A percentile compares a stretch with the other conserved stretches of the same genome.
Evolutionary conservation across 2,113 vertebrate genomes (phyloP).

Genomic region (Ptyas mucosa): DNA sequence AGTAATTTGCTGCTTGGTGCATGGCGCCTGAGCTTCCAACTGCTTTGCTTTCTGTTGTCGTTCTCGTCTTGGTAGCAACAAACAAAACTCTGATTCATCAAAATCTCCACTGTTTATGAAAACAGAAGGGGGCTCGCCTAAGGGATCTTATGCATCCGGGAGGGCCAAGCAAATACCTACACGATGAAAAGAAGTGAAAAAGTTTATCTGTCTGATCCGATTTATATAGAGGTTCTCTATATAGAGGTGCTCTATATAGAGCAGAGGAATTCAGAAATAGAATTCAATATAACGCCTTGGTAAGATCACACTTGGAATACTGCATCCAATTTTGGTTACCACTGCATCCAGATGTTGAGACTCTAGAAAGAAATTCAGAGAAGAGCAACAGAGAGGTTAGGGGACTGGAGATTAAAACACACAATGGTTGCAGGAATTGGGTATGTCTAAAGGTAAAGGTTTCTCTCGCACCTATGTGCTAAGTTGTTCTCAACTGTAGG

Average conservation of each 20-base stretch:
- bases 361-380: too few relatives aligned
- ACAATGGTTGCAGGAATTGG: background rate
- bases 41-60: slow-evolving; percentile 28
- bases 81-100: slow-evolving; percentile 44
- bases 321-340: background rate
- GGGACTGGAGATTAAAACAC: background rate
- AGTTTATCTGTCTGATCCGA: background rate
- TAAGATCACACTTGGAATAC: background rate
- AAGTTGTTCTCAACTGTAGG: too few relatives aligned
- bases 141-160: background rate
- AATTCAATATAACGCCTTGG: background rate
- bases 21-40: slow-evolving; percentile 6
- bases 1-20: slow-evolving; percentile 27
- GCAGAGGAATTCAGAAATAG: background rate
- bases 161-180: too few relatives aligned
- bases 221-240: too few relatives aligned
- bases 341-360: too few relatives aligned
- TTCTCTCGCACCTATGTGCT: too few relatives aligned
- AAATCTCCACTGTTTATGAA: slow-evolving; percentile 28
- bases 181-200: background rate
- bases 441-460: background rate
- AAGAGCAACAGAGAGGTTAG: too few relatives aligned
- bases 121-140: slow-evolving; percentile 37
- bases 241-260: background rate
- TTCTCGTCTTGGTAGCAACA: slow-evolving; percentile 36